Evolutionary conservation across 2,888 invertebrate species (phyloP), one percentile per base, ranked within the genome.

Genomic region (Sepioteuthis lessoniana): DNA sequence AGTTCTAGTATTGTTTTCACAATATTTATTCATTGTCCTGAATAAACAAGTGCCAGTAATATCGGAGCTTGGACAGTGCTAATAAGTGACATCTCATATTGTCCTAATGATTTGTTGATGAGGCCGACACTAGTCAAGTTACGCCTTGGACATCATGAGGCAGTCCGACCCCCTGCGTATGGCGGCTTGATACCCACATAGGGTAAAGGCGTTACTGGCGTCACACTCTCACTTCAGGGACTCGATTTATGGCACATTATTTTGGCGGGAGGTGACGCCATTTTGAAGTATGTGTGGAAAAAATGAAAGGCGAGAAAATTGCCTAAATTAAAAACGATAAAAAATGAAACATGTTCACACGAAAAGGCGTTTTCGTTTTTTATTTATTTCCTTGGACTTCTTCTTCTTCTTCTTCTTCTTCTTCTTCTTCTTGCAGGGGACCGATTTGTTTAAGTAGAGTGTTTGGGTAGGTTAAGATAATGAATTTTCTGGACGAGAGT

Each of bases 41-140:
- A 76, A 76, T 76, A 76, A 76, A 76, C 76, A 76, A 76, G 76
- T 76, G n/a, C 76, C 16, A 16, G n/a, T n/a, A 76, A 76, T n/a
- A 76, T 4, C 76, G n/a, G 76, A 76, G n/a, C 35, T 4, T 35
- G 76, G 76, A n/a, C 76, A 76, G n/a, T 76, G 76, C 76, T 76
- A 76, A 60, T 60, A 60, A 35, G n/a, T 76, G n/a, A 76, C 76
- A 76, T 16, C 76, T 76, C n/a, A 76, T 76, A 76, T n/a, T 76
- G 76, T 76, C 76, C 76, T 76, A 76, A 76, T 76, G 76, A 76
- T 76, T 76, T 76, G 76, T 76, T 76, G 76, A 76, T 76, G 76
- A 76, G 76, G 76, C 35, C 76, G 76, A n/a, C 35, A 35, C n/a
- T 35, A 76, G 76, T 76, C 76, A n/a, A 16, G 31, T 76, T 31